Conservation (phyloP, 2,113 vertebrate species). For the Pipa parva region DNA sequence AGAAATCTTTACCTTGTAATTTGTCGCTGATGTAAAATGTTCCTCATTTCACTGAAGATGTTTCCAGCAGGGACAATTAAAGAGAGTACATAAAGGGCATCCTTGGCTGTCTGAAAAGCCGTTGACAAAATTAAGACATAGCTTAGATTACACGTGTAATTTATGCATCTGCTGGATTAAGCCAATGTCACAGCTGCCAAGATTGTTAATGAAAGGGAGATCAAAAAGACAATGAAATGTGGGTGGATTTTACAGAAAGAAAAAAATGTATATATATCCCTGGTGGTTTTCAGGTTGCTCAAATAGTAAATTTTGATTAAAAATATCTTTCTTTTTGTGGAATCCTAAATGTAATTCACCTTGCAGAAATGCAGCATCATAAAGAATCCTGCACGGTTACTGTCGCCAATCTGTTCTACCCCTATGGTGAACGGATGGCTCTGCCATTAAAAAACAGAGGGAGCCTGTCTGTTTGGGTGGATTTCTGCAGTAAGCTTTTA, state of each 20-base stretch:
- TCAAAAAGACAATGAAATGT: slow-evolving; percentile 52
- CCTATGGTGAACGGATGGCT: slow-evolving; percentile 1
- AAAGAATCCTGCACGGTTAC: slow-evolving; percentile 40
- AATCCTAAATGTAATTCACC: slow-evolving; percentile 58
- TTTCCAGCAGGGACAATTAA: slow-evolving; percentile 38
- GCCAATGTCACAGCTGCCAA: slow-evolving; percentile 50
- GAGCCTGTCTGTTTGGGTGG: slow-evolving; percentile 16
- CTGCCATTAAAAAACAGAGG: slow-evolving; percentile 10
- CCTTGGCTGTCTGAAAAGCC: slow-evolving; percentile 30
- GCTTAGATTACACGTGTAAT: slow-evolving; percentile 51
- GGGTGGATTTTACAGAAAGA: slow-evolving; percentile 44
- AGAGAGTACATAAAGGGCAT: slow-evolving; percentile 30
- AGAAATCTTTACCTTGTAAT: not conserved
- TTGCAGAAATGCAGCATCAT: slow-evolving; percentile 47
- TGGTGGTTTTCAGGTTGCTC: slow-evolving; percentile 57
- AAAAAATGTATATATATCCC: slow-evolving; percentile 47
- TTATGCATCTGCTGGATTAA: slow-evolving; percentile 43
- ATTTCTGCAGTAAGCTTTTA: slow-evolving; percentile 2
- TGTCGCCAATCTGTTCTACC: slow-evolving; percentile 32
- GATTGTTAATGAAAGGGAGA: slow-evolving; percentile 53
- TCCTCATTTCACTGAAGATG: slow-evolving; percentile 21
- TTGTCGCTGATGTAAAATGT: slow-evolving; percentile 9
- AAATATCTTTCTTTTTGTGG: slow-evolving; percentile 31
- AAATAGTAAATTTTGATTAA: slow-evolving; percentile 60
- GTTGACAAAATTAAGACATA: slow-evolving; percentile 56